phyloP scores from a whole-genome alignment of 2,888 invertebrate species.

The Drosophila emarginata region DNA sequence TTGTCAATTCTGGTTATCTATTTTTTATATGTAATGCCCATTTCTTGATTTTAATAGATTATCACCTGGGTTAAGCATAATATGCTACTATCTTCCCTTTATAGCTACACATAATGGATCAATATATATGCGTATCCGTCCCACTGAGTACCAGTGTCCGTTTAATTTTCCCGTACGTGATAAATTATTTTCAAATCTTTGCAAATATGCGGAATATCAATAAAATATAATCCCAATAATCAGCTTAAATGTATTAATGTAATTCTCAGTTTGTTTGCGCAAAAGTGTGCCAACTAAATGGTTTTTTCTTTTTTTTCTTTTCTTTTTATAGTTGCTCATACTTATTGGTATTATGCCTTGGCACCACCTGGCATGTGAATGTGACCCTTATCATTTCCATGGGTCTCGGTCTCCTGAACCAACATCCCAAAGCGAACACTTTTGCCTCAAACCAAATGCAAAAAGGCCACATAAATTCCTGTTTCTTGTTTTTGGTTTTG shows the following conservation, averaged over 20 bases:
- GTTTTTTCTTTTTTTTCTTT: neutral
- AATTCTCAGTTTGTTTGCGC: neutral
- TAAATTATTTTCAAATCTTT: constrained; percentile 27
- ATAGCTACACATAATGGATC: fast-evolving
- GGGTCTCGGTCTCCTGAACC: constrained; percentile 20
- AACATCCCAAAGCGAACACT: constrained; percentile 61
- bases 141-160: constrained; percentile 30
- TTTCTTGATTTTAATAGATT: constrained; percentile 15
- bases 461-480: constrained; percentile 55
- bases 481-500: constrained; percentile 40
- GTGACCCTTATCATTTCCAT: constrained; percentile 68
- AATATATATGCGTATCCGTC: neutral
- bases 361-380: constrained; percentile 52
- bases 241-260: too few species aligned
- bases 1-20: neutral
- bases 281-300: neutral
- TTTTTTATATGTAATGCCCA: too few species aligned
- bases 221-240: neutral
- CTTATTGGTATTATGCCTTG: constrained; percentile 13
- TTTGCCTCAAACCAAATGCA: constrained; percentile 65
- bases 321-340: neutral
- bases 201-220: constrained; percentile 26
- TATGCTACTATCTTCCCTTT: constrained; percentile 42
- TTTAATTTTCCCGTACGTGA: constrained; percentile 26
- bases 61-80: constrained; percentile 23